Evolutionary conservation across 2,113 vertebrate species (phyloP).

Genomic region (Leptobrachium leishanense): DNA sequence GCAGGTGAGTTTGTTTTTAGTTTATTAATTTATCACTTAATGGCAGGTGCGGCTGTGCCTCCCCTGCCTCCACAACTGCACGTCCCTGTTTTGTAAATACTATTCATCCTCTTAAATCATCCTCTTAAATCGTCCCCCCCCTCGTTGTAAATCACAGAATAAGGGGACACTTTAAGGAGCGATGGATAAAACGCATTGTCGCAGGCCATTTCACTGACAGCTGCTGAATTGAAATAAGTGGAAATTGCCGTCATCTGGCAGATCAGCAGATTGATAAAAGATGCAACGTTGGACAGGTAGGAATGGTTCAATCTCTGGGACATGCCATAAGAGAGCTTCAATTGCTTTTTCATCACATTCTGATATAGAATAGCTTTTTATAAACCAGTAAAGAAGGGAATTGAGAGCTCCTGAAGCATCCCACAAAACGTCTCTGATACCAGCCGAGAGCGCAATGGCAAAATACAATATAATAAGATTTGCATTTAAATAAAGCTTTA

Average conservation of each 20-base stretch:
- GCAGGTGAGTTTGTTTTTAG: too few relatives aligned
- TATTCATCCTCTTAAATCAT: too few relatives aligned
- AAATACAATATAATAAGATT: not conserved
- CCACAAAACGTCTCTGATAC: not conserved
- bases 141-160: not conserved
- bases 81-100: too few relatives aligned
- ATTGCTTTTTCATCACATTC: not conserved
- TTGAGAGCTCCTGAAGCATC: not conserved
- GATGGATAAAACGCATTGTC: constrained; percentile 46
- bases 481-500: not conserved
- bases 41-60: too few relatives aligned
- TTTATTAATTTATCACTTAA: too few relatives aligned
- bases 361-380: not conserved
- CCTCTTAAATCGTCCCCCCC: too few relatives aligned
- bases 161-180: constrained; percentile 14
- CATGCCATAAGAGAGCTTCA: not conserved
- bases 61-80: too few relatives aligned
- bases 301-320: not conserved
- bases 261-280: constrained; percentile 6
- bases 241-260: constrained; percentile 35
- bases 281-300: constrained; percentile 1
- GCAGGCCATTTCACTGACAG: constrained; percentile 42
- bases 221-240: constrained; percentile 48
- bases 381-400: not conserved
- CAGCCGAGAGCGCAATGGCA: not conserved